Evolutionary conservation across 2,888 invertebrate genomes (phyloP), one percentile per base, ranked within the genome.

Genomic region (Ophonus ardosiacus): DNA sequence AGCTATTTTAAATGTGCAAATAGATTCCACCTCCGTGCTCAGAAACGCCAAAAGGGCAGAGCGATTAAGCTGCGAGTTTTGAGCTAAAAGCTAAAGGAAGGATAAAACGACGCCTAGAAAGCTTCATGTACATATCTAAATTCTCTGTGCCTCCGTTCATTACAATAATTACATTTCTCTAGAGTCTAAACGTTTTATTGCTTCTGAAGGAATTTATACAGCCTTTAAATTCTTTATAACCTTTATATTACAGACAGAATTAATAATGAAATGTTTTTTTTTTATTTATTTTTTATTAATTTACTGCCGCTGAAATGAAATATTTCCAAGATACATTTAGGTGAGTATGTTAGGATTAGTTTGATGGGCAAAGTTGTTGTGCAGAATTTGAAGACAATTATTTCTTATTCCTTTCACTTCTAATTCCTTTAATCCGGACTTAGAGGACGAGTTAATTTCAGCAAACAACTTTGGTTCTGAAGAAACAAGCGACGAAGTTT

Each of bases 1-100:
- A n/a, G 13, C 15, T 31, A 68, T 68, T 68, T 63, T 68, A 68
- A 68, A 68, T 38, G 17, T 68, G 68, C 0, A 68, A 40, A 68
- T 68, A 17, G 15, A 68, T 38, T 68, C 68, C 68, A 38, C 40
- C 40, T 24, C 38, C 17, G 15, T 6, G 6, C 6, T 68, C n/a
- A 38, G 15, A 15, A n/a, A 68, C 31, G 15, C 40, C 31, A 38
- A 68, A 68, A 68, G 68, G 38, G 63, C 21, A 21, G 61, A 61
- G 21, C 61, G 57, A 21, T 18, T 24, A 10, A 5, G 63, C 21
- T 17, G n/a, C 8, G 59, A 17, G n/a, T 7, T 13, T 21, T 24
- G 24, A 10, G 13, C 13, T 21, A 63, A 24, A 63, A 5, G 43
- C 8, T 51, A 51, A 40, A 10, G 2, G 31, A 31, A 1, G 6